Percentiles rank a stretch among this genome's conserved stretches.
Evolutionary conservation across 2,888 invertebrate genomes (phyloP).

Genomic region (Plebejus anna): DNA sequence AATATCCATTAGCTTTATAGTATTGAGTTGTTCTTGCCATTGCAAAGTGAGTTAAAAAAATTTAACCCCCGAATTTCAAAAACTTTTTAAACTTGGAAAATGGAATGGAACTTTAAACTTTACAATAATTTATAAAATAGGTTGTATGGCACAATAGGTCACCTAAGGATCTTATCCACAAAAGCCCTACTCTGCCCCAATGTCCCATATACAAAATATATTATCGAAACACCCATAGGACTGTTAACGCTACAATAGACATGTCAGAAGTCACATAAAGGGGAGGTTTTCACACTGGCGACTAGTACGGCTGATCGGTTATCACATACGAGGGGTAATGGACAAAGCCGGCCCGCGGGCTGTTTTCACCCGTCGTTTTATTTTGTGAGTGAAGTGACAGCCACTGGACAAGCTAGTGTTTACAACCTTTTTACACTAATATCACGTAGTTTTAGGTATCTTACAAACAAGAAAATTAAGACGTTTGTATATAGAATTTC

Average conservation of each 20-base stretch:
- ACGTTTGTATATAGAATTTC: background rate
- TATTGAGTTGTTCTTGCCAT: background rate
- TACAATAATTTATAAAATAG: no score
- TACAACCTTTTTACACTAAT: background rate
- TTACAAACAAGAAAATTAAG: background rate
- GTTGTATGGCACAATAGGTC: no score
- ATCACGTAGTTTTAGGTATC: background rate
- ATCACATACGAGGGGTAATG: slow-evolving; percentile 28
- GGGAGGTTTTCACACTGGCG: slow-evolving; percentile 14
- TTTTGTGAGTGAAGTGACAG: background rate
- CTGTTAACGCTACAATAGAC: background rate
- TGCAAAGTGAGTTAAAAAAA: background rate
- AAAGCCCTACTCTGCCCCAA: no score
- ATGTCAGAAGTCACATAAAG: slow-evolving; percentile 10
- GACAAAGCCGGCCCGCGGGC: slow-evolving; percentile 4
- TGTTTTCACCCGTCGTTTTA: slow-evolving; percentile 7
- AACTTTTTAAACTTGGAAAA: no score
- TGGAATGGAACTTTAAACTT: no score
- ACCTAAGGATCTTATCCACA: no score
- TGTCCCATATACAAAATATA: no score
- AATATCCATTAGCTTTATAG: background rate
- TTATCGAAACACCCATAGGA: no score
- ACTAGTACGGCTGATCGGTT: slow-evolving; percentile 32
- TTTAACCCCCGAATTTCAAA: background rate
- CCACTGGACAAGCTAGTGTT: background rate